These are phyloP conservation scores for Cybosia mesomella DNA, from an alignment of 2,888 invertebrate species.

Conservation along the genomic window DNA sequence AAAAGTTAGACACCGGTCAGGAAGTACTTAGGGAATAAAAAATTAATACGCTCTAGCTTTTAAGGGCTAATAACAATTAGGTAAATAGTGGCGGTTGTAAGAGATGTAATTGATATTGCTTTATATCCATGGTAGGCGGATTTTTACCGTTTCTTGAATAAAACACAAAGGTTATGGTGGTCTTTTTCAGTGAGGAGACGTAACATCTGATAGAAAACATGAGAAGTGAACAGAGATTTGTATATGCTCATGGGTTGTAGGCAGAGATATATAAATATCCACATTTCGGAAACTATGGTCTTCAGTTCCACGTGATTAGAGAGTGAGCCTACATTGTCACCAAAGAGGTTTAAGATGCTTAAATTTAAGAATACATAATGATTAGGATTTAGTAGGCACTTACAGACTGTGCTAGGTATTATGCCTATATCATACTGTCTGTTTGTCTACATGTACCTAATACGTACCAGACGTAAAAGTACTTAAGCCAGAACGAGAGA, in stretches of 20 bases:
- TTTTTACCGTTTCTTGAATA: background rate
- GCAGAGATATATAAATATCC: background rate
- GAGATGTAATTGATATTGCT: background rate
- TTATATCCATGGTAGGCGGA: background rate
- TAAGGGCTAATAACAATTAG: slow-evolving; percentile 42
- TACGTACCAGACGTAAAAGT: no score
- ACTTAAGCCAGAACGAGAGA: no score
- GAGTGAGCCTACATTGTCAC: no score
- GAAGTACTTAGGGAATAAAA: slow-evolving; percentile 57
- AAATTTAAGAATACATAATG: background rate
- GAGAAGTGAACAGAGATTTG: no score
- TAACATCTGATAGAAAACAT: no score
- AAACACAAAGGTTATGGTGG: background rate
- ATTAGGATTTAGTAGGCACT: background rate
- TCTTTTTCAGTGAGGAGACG: no score
- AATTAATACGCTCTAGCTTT: slow-evolving; percentile 46
- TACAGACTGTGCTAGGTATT: no score
- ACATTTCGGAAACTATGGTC: no score
- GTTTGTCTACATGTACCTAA: no score
- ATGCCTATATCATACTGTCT: no score
- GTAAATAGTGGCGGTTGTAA: slow-evolving; percentile 5
- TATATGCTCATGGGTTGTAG: background rate
- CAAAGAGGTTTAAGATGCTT: background rate
- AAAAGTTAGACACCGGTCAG: slow-evolving; percentile 67
- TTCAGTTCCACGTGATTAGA: no score